These are phyloP conservation scores for Poecilobothrus nobilitatus DNA, from an alignment of 2,888 invertebrate species.

Conservation along the genomic window DNA sequence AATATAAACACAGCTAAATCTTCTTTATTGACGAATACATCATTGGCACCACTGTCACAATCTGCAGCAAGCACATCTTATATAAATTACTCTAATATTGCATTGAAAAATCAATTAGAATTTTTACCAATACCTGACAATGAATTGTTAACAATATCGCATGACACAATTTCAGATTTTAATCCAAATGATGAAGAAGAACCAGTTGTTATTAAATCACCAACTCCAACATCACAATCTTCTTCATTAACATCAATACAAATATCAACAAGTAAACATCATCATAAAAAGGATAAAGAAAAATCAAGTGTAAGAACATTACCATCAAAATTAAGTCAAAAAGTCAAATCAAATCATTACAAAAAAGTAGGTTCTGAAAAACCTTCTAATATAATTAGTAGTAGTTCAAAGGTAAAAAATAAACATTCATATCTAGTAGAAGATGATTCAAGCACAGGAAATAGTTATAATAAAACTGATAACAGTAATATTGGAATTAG, in stretches of 20 bases:
- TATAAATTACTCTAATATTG: conserved; percentile 25
- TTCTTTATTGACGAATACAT: neutral
- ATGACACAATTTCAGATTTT: conserved; percentile 40
- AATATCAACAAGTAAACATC: conserved; percentile 14
- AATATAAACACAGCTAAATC: conserved; percentile 20
- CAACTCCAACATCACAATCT: conserved; percentile 16
- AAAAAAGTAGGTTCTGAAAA: conserved; percentile 34
- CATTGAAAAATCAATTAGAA: conserved; percentile 27
- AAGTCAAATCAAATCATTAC: conserved; percentile 38
- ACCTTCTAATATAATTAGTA: conserved; percentile 29
- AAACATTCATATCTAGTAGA: conserved; percentile 21
- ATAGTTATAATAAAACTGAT: conserved; percentile 21
- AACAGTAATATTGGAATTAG: conserved; percentile 16
- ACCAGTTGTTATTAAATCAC: conserved; percentile 36
- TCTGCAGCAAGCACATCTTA: conserved; percentile 10
- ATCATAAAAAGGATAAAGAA: conserved; percentile 38
- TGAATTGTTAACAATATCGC: conserved; percentile 39
- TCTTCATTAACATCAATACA: conserved; percentile 14
- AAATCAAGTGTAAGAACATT: conserved; percentile 39
- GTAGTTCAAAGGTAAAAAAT: conserved; percentile 31
- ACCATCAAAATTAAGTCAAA: conserved; percentile 42
- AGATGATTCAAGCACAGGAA: conserved; percentile 15
- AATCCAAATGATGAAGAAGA: conserved; percentile 42
- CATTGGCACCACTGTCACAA: conserved; percentile 12
- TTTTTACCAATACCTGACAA: conserved; percentile 41